Evolutionary conservation across 2,888 invertebrate species (phyloP).

Genomic region (Morinoia aosen): DNA sequence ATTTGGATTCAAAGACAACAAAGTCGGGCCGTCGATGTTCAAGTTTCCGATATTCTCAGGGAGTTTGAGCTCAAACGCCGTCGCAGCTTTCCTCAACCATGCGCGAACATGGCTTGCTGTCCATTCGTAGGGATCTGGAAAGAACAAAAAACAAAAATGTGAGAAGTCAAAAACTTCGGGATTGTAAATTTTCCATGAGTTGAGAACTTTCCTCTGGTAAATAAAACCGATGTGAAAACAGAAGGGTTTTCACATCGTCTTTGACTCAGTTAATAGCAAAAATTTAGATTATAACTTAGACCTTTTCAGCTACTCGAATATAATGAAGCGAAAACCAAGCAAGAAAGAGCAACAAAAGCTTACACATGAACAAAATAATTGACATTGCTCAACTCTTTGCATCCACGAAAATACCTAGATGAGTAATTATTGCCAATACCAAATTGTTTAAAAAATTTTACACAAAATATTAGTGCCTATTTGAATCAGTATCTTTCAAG

Average conservation of each 20-base stretch:
- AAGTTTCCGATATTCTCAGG: conserved; percentile 75
- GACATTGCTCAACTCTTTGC: too few species aligned
- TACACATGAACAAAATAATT: background rate
- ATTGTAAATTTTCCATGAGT: background rate
- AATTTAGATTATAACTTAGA: background rate
- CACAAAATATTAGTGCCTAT: background rate
- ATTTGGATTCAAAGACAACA: conserved; percentile 78
- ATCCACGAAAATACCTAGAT: too few species aligned
- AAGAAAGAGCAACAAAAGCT: background rate
- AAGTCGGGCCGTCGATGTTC: conserved; percentile 83
- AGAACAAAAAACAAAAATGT: conserved; percentile 45
- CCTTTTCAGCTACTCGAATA: background rate
- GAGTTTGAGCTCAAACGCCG: background rate
- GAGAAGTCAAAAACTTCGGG: background rate
- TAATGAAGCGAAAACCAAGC: background rate
- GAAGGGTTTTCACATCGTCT: too few species aligned
- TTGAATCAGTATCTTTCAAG: background rate
- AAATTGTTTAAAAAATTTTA: background rate
- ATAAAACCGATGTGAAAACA: too few species aligned
- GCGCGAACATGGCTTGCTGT: conserved; percentile 85
- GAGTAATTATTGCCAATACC: too few species aligned
- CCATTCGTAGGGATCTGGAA: conserved; percentile 90
- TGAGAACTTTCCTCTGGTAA: too few species aligned
- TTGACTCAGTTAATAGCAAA: too few species aligned
- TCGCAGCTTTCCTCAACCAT: conserved; percentile 87